A percentile compares a stretch with the other conserved stretches of the same genome.
Evolutionary conservation across 2,797 vertebrate species (phyloP).

Genomic region (Notolabrus celidotus): DNA sequence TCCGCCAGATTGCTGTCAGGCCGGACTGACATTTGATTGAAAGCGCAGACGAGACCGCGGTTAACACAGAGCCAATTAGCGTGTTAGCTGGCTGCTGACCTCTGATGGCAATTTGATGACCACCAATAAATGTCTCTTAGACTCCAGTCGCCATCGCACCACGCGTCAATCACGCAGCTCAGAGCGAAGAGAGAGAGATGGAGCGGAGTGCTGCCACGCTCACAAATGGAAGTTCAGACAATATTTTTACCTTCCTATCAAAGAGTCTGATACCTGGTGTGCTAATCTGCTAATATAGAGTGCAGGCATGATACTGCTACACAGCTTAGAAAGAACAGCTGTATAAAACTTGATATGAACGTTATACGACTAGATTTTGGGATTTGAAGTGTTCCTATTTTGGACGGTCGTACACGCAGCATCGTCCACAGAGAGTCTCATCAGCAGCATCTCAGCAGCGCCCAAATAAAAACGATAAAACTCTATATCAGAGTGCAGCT

Average conservation of each 20-base stretch:
- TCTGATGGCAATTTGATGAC: slow-evolving; percentile 65
- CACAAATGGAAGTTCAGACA: neutral
- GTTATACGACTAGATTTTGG: too few species aligned
- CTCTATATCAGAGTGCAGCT: too few species aligned
- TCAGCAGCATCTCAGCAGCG: too few species aligned
- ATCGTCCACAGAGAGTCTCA: too few species aligned
- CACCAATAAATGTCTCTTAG: slow-evolving; percentile 70
- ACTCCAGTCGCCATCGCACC: slow-evolving; percentile 19
- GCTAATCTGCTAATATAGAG: too few species aligned
- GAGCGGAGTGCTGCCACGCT: slow-evolving; percentile 28
- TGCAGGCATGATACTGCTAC: too few species aligned
- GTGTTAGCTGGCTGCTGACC: slow-evolving; percentile 58
- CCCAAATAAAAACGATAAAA: too few species aligned
- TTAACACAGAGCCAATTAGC: slow-evolving; percentile 67
- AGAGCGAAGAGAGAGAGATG: neutral
- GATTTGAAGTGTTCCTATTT: too few species aligned
- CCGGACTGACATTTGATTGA: slow-evolving; percentile 66
- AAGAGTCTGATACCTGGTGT: neutral
- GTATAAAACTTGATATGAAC: too few species aligned
- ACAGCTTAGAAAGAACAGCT: too few species aligned
- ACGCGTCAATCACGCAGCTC: slow-evolving; percentile 47
- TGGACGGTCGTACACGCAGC: too few species aligned
- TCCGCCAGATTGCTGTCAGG: slow-evolving; percentile 47
- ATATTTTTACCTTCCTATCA: neutral
- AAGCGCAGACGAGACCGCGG: slow-evolving; percentile 39